Evolutionary conservation across 2,888 invertebrate species (phyloP), one percentile per base, ranked within the genome.

Genomic region (Cremastinae sp.): DNA sequence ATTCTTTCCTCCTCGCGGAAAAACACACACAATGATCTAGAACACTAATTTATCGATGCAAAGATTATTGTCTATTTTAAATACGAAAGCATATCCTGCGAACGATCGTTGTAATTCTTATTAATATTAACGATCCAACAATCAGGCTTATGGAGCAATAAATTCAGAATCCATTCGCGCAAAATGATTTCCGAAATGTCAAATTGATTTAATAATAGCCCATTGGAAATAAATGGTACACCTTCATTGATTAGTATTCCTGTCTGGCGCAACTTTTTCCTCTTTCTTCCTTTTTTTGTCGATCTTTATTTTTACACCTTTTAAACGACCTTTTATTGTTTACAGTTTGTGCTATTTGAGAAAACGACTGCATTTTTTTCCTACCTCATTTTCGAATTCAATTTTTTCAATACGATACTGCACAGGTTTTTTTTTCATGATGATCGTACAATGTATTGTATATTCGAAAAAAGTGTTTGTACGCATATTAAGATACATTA

Each of bases 81-180:
- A 7, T 43, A 54, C 49, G 28, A n/a, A 16, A 10, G 36, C 9
- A 53, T 41, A 22, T 43, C 16, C 20, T n/a, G 14, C 9, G 41
- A 51, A 12, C 43, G 20, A 51, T 18, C 49, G 38, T 54, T 41
- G 62, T 18, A 1, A n/a, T n/a, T 9, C 9, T 38, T 18, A 43
- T 62, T 28, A 56, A 70, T 70, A 74, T 70, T 49, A 28, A 62
- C 54, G n/a, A 56, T 28, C 10, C 16, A 34, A 14, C 41, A 8
- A n/a, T n/a, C 10, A 28, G 49, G 64, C 59, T 56, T 53, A 62
- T 34, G 14, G 54, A 49, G 10, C 34, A 58, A 74, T 64, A 20
- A 49, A 41, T 62, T 64, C 38, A 20, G 64, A 65, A 16, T 41
- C 18, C 49, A 38, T 18, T 47, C n/a, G n/a, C n/a, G n/a, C n/a